A percentile compares a stretch with the other conserved stretches of the same genome.
phyloP scores from a whole-genome alignment of 2,797 vertebrate genomes.

The Hemibagrus guttatus region DNA sequence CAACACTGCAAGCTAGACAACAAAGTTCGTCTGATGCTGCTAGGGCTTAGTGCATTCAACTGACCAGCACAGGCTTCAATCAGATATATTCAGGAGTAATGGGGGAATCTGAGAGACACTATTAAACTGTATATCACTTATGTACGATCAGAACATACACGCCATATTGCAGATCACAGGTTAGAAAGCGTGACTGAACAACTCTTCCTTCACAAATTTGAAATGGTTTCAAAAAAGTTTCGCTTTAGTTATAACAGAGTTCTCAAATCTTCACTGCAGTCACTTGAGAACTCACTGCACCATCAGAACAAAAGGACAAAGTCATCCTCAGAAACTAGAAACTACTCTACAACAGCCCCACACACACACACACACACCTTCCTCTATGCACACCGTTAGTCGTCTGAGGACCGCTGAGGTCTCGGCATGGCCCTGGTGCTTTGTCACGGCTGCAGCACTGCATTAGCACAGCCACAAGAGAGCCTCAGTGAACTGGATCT shows the following conservation, averaged over 20 bases:
- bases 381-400: not conserved
- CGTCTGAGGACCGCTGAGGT: slow-evolving; percentile 37
- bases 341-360: not conserved
- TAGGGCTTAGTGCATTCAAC: not conserved
- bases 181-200: not conserved
- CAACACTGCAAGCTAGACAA: not conserved
- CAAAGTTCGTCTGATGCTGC: not conserved
- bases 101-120: not conserved
- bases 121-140: not conserved
- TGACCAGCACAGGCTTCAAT: not conserved
- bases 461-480: slow-evolving; percentile 42
- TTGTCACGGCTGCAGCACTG: slow-evolving; percentile 49
- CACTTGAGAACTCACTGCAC: not conserved
- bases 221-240: not conserved
- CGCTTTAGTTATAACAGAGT: not conserved
- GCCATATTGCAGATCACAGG: not conserved
- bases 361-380: slow-evolving; percentile 20
- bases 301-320: not conserved
- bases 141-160: not conserved
- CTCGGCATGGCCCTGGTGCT: slow-evolving; percentile 43
- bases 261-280: not conserved
- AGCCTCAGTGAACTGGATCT: slow-evolving; percentile 51
- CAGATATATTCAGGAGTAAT: not conserved
- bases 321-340: slow-evolving; percentile 35
- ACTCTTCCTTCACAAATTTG: not conserved